Evolutionary conservation across 2,888 invertebrate genomes (phyloP), one percentile per base, ranked within the genome.

Genomic region (Abrostola triplasia): DNA sequence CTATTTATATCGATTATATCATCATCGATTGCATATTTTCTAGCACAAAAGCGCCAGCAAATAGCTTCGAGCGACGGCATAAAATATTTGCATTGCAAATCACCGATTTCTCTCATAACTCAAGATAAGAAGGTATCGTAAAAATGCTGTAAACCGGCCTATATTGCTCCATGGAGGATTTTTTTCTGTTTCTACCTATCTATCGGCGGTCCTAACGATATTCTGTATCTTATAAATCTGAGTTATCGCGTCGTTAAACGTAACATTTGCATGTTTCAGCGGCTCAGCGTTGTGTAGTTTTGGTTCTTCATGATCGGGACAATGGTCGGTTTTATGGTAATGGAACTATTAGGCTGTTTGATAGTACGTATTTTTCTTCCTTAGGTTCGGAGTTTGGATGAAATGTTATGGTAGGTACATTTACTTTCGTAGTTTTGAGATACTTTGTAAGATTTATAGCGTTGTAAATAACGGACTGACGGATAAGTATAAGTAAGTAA

Each of bases 71-170:
- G 65, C 74, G 73, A 73, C 71, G 78, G 77, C 77, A 79, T 80
- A 79, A 83, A 81, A 81, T 77, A 85, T 84, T 85, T 84, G 81
- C 84, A 83, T 74, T 84, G 84, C 83, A 85, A 84, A 85, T 85
- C 81, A 72, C 78, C 79, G 77, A 84, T 81, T 80, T 75, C 73
- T 73, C 77, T 77, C 85, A 83, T 85, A 84, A 85, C 81, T 82
- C 80, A 78, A 79, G 85, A 82, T 85, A 85, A 84, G 81, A 71
- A 75, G 69, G 77, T 81, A 84, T 80, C 84, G 83, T 85, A 85
- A 85, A 85, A 84, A 77, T 62, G 80, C 75, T 82, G 80, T 83
- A 82, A 84, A 83, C 76, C 76, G 65, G 65, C 67, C 73, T 66
- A 76, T 67, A 79, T 73, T 63, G 76, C 70, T 68, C 70, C 72